A percentile compares a stretch with the other conserved stretches of the same genome.
phyloP scores from a whole-genome alignment of 2,113 vertebrate species.

The Colinus virginianus region DNA sequence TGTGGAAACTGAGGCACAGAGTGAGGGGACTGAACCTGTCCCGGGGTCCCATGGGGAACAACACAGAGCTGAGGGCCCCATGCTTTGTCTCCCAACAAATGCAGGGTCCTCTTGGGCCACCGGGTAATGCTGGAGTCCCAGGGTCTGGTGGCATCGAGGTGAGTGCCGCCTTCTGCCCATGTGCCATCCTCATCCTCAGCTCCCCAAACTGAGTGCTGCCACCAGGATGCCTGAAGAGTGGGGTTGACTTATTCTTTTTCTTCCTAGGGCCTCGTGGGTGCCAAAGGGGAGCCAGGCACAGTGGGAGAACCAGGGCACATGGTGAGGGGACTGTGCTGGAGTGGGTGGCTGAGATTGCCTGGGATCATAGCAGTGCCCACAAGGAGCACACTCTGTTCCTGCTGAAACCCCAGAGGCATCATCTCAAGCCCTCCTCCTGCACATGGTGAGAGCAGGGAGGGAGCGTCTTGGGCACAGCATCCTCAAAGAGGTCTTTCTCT shows the following conservation, averaged over 20 bases:
- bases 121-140: conserved; percentile 76
- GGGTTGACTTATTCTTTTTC: background rate
- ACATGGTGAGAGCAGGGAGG: accelerated
- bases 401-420: background rate
- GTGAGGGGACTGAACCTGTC: background rate
- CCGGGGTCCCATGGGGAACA: background rate
- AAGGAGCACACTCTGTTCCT: background rate
- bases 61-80: background rate
- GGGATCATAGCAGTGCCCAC: accelerated
- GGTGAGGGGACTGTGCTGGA: conserved; percentile 51
- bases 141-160: conserved; percentile 82
- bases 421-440: background rate
- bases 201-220: background rate
- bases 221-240: background rate
- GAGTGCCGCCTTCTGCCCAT: background rate
- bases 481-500: accelerated
- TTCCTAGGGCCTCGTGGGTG: conserved; percentile 80
- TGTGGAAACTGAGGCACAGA: background rate
- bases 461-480: background rate
- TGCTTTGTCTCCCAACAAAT: background rate
- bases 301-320: conserved; percentile 72
- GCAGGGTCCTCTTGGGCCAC: conserved; percentile 81
- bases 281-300: conserved; percentile 76
- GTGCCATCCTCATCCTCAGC: too few species aligned
- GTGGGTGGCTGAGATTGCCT: background rate